These are phyloP conservation scores for Chiroxiphia lanceolata DNA, from an alignment of 2,797 vertebrate species.

Conservation along the genomic window DNA sequence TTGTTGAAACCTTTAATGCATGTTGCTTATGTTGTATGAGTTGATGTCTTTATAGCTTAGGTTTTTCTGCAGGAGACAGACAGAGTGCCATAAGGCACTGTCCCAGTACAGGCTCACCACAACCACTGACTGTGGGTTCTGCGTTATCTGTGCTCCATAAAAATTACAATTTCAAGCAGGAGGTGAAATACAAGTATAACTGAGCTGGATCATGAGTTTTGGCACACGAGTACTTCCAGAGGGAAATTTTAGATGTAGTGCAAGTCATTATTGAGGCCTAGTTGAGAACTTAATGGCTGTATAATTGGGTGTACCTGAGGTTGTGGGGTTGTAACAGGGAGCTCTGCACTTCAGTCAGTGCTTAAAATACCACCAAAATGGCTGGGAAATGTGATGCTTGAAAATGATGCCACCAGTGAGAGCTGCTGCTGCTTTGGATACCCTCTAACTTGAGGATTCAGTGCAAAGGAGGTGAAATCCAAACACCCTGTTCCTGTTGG, in stretches of 20 bases:
- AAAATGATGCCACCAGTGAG: background rate
- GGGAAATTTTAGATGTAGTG: background rate
- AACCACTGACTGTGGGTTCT: background rate
- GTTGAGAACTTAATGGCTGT: background rate
- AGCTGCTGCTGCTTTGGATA: background rate
- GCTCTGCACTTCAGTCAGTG: background rate
- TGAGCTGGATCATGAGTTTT: background rate
- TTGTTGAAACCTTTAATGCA: background rate
- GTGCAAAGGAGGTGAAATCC: background rate
- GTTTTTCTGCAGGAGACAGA: background rate
- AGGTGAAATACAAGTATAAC: background rate
- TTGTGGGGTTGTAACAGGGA: background rate
- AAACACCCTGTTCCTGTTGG: background rate
- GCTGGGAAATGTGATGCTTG: background rate
- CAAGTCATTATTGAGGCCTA: background rate
- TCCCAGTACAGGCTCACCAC: rapidly evolving
- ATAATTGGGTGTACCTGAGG: background rate
- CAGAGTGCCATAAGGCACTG: background rate
- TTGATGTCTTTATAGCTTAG: background rate
- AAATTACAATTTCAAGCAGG: background rate
- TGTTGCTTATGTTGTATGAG: background rate
- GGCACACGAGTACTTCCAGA: background rate
- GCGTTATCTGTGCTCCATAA: background rate
- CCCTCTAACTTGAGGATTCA: background rate
- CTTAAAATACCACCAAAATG: background rate